Evolutionary conservation across 2,888 invertebrate genomes (phyloP), one percentile per base, ranked within the genome.

Genomic region (Nemapogon koenigi): DNA sequence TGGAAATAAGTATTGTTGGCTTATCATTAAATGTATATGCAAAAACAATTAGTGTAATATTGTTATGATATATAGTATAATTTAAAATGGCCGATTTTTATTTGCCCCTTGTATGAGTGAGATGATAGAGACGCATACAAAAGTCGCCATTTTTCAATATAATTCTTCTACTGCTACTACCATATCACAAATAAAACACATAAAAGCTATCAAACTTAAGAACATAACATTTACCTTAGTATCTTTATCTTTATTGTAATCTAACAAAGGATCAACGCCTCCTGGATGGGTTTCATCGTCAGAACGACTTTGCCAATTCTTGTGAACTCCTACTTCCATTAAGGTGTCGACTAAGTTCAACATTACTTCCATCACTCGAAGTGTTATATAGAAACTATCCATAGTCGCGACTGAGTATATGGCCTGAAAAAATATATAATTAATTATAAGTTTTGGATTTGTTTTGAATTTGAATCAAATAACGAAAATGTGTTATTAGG

Each of bases 321-420:
- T 90, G 43, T 91, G 72, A 0, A 95, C 88, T 1, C 93, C 94
- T 64, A 97, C 87, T 53, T 97, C 94, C 71, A 98, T 85, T 2
- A 99, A 69, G 0, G 95, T 84, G 57, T 97, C 97, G 3, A 97
- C 85, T 38, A 98, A 82, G 62, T 96, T 97, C 13, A 99, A 70
- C 53, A 97, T 90, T 2, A 93, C 91, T 67, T 97, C 97, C 64
- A 96, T 90, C 2, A 98, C 92, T 16, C 96, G 83, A 15, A 94
- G 75, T 0, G 94, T 93, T 52, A 92, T 91, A 51, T 89, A 87
- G 43, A 86, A 85, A 44, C 86, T 87, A 55, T 97, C 95, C 59
- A 94, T 86, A 46, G 93, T 84, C 1, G 93, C 88, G 7, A 94
- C 89, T 40, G 89, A 87, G 59, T 94, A 94, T 1, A 95, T 86